Conservation (phyloP, 1,140 invertebrate species). For the Apis florea region DNA sequence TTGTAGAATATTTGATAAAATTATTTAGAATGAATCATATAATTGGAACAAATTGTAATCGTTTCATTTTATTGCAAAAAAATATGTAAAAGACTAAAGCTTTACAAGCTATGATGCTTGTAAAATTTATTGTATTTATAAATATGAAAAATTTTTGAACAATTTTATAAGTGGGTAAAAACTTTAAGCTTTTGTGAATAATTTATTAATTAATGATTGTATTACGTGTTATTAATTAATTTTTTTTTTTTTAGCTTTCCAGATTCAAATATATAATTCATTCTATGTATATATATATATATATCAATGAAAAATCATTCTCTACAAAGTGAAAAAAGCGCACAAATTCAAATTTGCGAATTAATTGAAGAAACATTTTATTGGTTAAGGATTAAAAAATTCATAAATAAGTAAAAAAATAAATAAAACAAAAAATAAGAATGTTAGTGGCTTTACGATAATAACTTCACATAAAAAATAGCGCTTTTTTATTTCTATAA, state of each 20-base stretch:
- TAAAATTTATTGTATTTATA: background rate
- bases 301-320: too few species aligned
- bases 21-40: background rate
- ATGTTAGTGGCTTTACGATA: background rate
- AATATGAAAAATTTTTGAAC: background rate
- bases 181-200: background rate
- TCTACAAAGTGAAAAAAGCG: background rate
- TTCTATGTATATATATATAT: background rate
- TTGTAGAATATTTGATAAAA: background rate
- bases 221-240: too few species aligned
- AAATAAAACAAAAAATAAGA: background rate
- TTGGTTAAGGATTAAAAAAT: background rate
- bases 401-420: background rate
- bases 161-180: background rate
- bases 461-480: background rate
- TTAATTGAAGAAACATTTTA: background rate
- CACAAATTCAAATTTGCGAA: constrained; percentile 10
- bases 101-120: background rate
- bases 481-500: background rate
- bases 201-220: too few species aligned
- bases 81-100: background rate
- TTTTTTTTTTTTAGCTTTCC: too few species aligned
- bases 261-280: background rate
- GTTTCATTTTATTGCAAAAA: background rate
- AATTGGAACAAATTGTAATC: background rate